Conservation (phyloP, 2,888 invertebrate genomes). For the Meteorus cinctellus region DNA sequence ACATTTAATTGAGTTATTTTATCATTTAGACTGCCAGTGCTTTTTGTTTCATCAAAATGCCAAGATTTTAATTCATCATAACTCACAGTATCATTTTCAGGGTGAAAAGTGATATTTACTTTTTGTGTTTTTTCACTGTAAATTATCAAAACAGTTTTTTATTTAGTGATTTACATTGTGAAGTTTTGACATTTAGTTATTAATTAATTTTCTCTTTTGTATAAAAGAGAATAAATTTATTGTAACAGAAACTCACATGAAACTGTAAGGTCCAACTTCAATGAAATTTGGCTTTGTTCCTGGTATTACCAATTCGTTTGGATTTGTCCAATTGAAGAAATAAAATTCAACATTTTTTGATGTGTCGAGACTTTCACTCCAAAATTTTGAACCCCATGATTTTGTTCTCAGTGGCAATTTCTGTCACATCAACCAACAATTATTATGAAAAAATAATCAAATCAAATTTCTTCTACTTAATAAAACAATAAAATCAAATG, state of each 20-base stretch:
- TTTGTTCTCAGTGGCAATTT: slow-evolving; percentile 79
- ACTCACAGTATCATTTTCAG: slow-evolving; percentile 82
- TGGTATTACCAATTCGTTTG: slow-evolving; percentile 76
- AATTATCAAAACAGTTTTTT: slow-evolving; percentile 31
- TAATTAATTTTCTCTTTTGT: no score
- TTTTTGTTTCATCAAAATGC: slow-evolving; percentile 80
- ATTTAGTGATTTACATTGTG: neutral
- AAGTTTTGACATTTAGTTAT: no score
- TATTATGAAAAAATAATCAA: slow-evolving; percentile 11
- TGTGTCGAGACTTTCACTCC: slow-evolving; percentile 80
- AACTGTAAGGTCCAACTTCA: slow-evolving; percentile 72
- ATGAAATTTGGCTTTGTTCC: slow-evolving; percentile 77
- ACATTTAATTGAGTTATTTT: slow-evolving; percentile 84
- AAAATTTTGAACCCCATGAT: slow-evolving; percentile 79
- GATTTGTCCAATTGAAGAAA: slow-evolving; percentile 88
- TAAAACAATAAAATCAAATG: no score
- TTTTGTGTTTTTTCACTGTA: slow-evolving; percentile 82
- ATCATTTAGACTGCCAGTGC: slow-evolving; percentile 81
- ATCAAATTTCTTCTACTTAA: no score
- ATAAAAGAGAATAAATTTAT: no score
- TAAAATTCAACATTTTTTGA: slow-evolving; percentile 81
- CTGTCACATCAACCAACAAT: slow-evolving; percentile 69
- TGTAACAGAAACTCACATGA: slow-evolving; percentile 63
- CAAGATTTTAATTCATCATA: slow-evolving; percentile 82
- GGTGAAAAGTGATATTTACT: slow-evolving; percentile 83